A percentile compares a stretch with the other conserved stretches of the same genome.
Conservation (phyloP, 2,888 invertebrate species). For the Macrosoma leucophasiata region DNA sequence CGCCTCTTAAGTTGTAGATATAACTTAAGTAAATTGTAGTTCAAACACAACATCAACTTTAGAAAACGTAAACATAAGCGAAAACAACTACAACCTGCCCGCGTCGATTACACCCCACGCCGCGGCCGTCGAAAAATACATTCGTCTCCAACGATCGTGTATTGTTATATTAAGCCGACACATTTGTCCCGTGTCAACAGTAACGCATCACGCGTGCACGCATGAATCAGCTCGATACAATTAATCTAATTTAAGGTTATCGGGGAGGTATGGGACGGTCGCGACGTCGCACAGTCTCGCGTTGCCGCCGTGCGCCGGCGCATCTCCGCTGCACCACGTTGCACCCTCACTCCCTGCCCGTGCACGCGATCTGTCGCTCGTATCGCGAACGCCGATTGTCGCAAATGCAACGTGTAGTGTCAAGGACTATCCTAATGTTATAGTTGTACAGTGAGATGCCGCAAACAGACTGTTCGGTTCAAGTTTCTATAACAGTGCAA, state of each 20-base stretch:
- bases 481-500: conserved; percentile 67
- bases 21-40: no score
- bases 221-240: conserved; percentile 72
- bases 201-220: conserved; percentile 47
- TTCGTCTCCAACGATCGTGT: conserved; percentile 46
- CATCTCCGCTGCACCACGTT: conserved; percentile 39
- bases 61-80: no score
- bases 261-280: conserved; percentile 60
- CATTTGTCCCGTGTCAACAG: conserved; percentile 66
- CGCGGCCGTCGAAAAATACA: conserved; percentile 31
- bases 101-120: conserved; percentile 6
- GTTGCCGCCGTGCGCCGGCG: conserved; percentile 45
- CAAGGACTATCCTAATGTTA: conserved; percentile 40
- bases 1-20: no score
- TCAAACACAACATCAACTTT: no score
- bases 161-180: conserved; percentile 55
- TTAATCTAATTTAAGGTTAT: conserved; percentile 75
- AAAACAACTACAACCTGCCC: no score
- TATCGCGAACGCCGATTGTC: conserved; percentile 7
- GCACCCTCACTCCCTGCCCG: conserved; percentile 28
- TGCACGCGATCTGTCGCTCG: conserved; percentile 13
- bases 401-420: conserved; percentile 28
- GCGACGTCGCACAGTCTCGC: conserved; percentile 70
- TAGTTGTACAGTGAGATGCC: conserved; percentile 68
- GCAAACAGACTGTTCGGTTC: conserved; percentile 66